phyloP scores from a whole-genome alignment of 2,888 invertebrate genomes.

The Tetragonula carbonaria region DNA sequence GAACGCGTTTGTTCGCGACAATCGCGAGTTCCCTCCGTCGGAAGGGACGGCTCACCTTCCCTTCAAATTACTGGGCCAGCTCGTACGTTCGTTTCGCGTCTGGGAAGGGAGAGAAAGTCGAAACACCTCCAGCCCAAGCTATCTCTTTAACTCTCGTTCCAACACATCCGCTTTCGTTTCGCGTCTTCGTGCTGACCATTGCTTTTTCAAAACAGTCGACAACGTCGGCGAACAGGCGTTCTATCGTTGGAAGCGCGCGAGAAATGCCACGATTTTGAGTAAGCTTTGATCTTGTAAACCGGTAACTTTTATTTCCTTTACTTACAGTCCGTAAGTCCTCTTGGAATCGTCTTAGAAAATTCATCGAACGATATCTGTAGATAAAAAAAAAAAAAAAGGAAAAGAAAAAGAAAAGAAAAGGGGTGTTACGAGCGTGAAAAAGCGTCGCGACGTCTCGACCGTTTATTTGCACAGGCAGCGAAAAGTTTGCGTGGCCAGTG shows the following conservation, averaged over 20 bases:
- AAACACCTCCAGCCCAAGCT: conserved; percentile 23
- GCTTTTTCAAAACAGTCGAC: not conserved
- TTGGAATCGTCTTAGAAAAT: not conserved
- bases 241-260: no score
- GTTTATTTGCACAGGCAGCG: not conserved
- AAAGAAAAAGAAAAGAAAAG: no score
- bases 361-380: not conserved
- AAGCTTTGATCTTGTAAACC: no score
- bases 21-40: conserved; percentile 60
- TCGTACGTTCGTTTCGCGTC: conserved; percentile 63
- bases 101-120: conserved; percentile 41
- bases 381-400: no score
- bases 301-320: no score
- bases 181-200: not conserved
- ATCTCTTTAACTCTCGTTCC: conserved; percentile 24
- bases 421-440: not conserved
- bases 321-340: not conserved
- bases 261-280: no score
- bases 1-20: conserved; percentile 50
- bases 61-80: conserved; percentile 66
- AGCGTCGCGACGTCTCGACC: not conserved
- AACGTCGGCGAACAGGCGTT: no score
- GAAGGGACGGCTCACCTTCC: conserved; percentile 60
- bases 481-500: not conserved
- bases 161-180: conserved; percentile 23